Evolutionary conservation across 2,797 vertebrate genomes (phyloP), one percentile per base, ranked within the genome.

Genomic region (Emydoidea blandingii): DNA sequence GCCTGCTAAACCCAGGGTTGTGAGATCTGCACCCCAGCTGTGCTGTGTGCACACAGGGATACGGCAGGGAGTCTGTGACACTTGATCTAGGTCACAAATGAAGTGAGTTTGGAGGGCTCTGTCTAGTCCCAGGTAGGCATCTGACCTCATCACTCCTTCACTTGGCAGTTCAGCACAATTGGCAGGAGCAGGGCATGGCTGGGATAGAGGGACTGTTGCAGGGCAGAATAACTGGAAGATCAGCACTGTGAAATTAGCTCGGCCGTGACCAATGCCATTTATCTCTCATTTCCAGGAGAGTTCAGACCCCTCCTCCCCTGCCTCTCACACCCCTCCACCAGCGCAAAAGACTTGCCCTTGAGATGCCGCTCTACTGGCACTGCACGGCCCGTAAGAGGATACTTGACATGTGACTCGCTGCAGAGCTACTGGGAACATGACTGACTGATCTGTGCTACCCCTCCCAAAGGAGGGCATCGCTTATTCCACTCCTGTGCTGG

Each of bases 281-380:
- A 62, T 54, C 68, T 88, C 74, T 1, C 16, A 3, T 83, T 92
- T 96, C 76, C 79, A 81, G 79, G 91, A 88, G n/a, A 10, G 54
- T 82, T 68, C 59, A 78, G 0, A 76, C 3, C 11, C 41, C 41
- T 79, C 52, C 11, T 79, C 79, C 86, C 80, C 53, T 53, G n/a
- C 41, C 76, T 52, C 49, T 54, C 14, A 29, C 53, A 78, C 2
- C 29, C 65, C 54, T 29, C 0, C 0, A 4, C 25, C 15, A 78
- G 27, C 27, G 25, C 44, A 78, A 78, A 15, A 72, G 7, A 81
- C 87, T 68, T 87, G 80, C 78, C 89, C 53, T 79, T 81, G 83
- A 85, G 8, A 31, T 2, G 1, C n/a, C 92, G 50, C 76, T 21
- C 37, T 74, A 41, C 50, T 76, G 44, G 59, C 81, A 5, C 1